Evolutionary conservation across 2,797 vertebrate species (phyloP).

Genomic region (Denticeps clupeoides): DNA sequence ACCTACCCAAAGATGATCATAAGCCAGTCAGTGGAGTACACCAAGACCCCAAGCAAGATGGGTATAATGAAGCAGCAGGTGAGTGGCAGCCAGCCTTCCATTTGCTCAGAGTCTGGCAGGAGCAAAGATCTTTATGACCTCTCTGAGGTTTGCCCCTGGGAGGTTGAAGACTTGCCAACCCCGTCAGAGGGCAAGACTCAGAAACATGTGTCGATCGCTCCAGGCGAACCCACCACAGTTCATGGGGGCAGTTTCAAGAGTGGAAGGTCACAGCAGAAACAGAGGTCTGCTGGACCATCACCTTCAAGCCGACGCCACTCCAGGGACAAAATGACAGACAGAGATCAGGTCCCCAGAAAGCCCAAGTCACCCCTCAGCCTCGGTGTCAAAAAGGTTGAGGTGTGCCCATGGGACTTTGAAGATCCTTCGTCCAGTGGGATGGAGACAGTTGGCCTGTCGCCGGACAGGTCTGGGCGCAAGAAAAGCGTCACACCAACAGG

Average conservation of each 20-base stretch:
- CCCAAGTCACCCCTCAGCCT: constrained; percentile 29
- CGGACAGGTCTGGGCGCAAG: constrained; percentile 65
- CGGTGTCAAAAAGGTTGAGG: constrained; percentile 39
- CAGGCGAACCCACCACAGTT: constrained; percentile 64
- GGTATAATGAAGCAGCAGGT: constrained; percentile 96
- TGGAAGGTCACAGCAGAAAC: constrained; percentile 65
- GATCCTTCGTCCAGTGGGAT: constrained; percentile 55
- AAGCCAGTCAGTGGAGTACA: constrained; percentile 75
- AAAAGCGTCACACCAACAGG: constrained; percentile 67
- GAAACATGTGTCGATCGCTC: constrained; percentile 93
- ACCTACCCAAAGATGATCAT: constrained; percentile 69
- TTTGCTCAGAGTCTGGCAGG: constrained; percentile 69
- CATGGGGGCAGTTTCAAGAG: constrained; percentile 51
- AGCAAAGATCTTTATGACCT: constrained; percentile 73
- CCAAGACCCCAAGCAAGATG: constrained; percentile 78
- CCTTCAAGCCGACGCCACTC: constrained; percentile 51
- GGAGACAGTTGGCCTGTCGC: constrained; percentile 48
- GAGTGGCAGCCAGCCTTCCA: constrained; percentile 66
- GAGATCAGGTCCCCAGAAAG: constrained; percentile 43
- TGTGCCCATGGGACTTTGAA: constrained; percentile 56
- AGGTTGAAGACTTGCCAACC: constrained; percentile 74
- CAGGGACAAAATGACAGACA: constrained; percentile 51
- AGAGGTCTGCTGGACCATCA: constrained; percentile 44
- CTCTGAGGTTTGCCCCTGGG: constrained; percentile 93
- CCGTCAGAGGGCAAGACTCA: constrained; percentile 76